Conservation (phyloP, 2,888 invertebrate species). For the Cecidostiba fungosa region DNA sequence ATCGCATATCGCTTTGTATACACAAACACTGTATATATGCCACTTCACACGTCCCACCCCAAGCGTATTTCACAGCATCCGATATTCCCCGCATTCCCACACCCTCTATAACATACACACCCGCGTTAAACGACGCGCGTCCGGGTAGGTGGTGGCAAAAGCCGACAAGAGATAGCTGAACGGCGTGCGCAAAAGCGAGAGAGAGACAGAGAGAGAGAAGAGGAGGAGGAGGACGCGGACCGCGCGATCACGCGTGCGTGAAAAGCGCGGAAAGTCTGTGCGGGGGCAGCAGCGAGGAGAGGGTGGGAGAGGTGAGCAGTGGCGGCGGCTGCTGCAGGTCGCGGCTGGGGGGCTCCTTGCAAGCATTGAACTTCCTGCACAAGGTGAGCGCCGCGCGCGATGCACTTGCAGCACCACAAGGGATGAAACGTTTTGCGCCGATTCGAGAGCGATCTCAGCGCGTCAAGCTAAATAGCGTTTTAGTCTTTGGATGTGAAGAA, state of each 20-base stretch:
- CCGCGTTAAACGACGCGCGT: not conserved
- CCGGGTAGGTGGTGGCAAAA: not conserved
- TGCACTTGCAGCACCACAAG: not conserved
- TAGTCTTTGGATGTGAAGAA: too few relatives aligned
- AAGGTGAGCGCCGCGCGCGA: conserved; percentile 60
- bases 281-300: conserved; percentile 1
- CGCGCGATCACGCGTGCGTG: conserved; percentile 64
- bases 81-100: not conserved
- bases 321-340: conserved; percentile 19
- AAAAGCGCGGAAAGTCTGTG: conserved; percentile 56
- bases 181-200: conserved; percentile 5
- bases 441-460: not conserved
- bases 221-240: not conserved
- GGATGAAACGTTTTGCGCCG: not conserved
- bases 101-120: not conserved
- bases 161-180: not conserved
- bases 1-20: too few relatives aligned
- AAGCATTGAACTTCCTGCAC: conserved; percentile 74
- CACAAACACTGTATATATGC: too few relatives aligned
- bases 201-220: not conserved
- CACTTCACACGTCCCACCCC: not conserved
- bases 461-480: not conserved
- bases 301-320: conserved; percentile 14
- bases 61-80: not conserved
- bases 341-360: conserved; percentile 64